A percentile compares a stretch with the other conserved stretches of the same genome.
Conservation (phyloP, 2,113 vertebrate species). For the Ictalurus punctatus region DNA sequence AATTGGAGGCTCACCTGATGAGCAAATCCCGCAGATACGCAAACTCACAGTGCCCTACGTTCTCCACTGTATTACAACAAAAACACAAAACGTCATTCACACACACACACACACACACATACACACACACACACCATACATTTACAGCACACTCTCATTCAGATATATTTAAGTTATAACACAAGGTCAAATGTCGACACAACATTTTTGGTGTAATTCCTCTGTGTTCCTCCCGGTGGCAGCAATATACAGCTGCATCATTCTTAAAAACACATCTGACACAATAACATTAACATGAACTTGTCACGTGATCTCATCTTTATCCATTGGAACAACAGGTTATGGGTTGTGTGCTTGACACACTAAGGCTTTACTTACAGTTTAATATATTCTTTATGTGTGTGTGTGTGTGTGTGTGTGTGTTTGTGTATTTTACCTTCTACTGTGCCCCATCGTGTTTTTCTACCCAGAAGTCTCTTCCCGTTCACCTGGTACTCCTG, state of each 20-base stretch:
- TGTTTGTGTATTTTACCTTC: slow-evolving; percentile 78
- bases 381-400: not conserved
- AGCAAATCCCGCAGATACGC: slow-evolving; percentile 96
- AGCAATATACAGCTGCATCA: not conserved
- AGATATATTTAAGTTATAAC: no score
- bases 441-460: slow-evolving; percentile 98
- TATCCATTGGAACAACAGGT: not conserved
- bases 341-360: not conserved
- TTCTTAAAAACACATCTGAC: not conserved
- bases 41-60: slow-evolving; percentile 96
- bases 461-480: slow-evolving; percentile 91
- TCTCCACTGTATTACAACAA: slow-evolving; percentile 83
- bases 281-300: not conserved
- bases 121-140: no score
- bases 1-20: slow-evolving; percentile 80
- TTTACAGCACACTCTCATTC: no score
- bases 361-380: not conserved
- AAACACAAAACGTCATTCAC: not conserved
- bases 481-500: slow-evolving; percentile 98
- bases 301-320: not conserved
- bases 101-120: not conserved
- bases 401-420: slow-evolving; percentile 6
- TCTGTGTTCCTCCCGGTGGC: not conserved
- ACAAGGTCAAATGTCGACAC: no score
- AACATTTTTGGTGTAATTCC: not conserved